Evolutionary conservation across 2,888 invertebrate species (phyloP).

Genomic region (Cantharis lateralis): DNA sequence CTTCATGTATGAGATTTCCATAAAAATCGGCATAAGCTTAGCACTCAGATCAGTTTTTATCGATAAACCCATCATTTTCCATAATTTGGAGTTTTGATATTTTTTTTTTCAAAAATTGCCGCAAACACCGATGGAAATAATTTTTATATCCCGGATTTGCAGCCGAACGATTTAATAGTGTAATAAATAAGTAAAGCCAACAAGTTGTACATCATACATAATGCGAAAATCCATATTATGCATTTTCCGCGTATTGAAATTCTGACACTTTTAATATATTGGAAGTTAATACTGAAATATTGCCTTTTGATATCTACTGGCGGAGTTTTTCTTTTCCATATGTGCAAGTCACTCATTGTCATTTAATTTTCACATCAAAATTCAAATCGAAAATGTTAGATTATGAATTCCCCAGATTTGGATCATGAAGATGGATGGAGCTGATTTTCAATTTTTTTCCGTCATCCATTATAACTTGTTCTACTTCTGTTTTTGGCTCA

Average conservation of each 20-base stretch:
- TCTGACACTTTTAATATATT: neutral
- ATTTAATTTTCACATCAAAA: neutral
- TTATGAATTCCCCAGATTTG: neutral
- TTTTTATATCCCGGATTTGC: neutral
- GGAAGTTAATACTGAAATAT: neutral
- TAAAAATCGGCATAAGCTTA: neutral
- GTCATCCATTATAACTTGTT: no score
- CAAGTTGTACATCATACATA: neutral
- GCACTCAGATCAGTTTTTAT: neutral
- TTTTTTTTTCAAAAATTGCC: neutral
- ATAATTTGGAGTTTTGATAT: neutral
- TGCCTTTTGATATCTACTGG: neutral
- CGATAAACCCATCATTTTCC: neutral
- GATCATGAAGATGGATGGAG: neutral
- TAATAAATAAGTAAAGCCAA: neutral
- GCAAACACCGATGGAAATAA: neutral
- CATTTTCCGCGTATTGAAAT: neutral
- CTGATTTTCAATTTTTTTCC: no score
- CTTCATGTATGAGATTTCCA: neutral
- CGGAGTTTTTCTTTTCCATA: neutral
- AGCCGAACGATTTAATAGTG: neutral
- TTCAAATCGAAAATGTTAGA: neutral
- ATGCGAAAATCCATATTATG: neutral
- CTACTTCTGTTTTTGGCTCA: neutral
- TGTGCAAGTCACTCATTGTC: neutral